Conservation (phyloP, 2,113 vertebrate genomes). For the Helogale parvula region DNA sequence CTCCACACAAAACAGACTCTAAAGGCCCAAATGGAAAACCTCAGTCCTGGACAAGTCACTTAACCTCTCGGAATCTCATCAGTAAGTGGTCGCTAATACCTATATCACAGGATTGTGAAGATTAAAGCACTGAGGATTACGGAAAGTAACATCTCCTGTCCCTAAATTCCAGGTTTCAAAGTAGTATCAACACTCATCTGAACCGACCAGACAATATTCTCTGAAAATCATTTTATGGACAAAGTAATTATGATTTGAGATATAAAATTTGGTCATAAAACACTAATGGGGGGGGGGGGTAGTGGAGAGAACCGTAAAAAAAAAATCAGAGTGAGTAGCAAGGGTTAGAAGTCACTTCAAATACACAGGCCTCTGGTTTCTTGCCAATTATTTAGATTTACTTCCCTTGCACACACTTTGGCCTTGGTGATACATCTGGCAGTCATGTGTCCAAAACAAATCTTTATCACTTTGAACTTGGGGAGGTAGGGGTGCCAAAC, state of each 20-base stretch:
- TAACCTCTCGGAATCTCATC: background rate
- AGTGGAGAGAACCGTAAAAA: background rate
- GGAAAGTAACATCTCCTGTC: background rate
- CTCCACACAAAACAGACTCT: background rate
- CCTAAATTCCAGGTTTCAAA: background rate
- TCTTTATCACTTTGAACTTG: background rate
- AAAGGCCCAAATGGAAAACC: background rate
- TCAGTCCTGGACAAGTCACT: background rate
- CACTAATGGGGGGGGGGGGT: background rate
- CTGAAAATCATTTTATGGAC: constrained; percentile 13
- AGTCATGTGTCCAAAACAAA: background rate
- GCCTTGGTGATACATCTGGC: background rate
- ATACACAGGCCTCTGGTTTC: background rate
- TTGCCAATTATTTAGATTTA: background rate
- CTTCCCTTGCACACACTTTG: background rate
- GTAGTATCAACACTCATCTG: background rate
- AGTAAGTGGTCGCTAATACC: background rate
- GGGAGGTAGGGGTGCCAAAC: background rate
- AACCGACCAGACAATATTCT: background rate
- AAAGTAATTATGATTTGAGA: background rate
- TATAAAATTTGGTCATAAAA: background rate
- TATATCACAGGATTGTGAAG: background rate
- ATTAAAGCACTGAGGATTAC: background rate
- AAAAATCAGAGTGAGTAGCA: background rate
- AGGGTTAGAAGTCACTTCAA: background rate